Evolutionary conservation across 2,888 invertebrate genomes (phyloP), one percentile per base, ranked within the genome.

Genomic region (Marronus borbonicus): DNA sequence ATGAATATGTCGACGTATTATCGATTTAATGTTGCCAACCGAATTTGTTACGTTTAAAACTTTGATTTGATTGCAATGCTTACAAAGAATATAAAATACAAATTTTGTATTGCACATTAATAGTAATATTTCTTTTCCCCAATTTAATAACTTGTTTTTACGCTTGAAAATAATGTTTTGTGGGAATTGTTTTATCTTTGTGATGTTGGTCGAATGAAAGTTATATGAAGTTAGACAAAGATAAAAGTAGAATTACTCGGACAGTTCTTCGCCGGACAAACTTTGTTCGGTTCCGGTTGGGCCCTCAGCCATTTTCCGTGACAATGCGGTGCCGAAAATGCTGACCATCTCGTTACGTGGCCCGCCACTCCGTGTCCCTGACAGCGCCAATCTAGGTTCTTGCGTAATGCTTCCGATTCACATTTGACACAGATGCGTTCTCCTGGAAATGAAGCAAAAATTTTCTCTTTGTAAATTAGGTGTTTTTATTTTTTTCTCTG

Each of bases 301-400:
- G 85, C 86, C 66, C 96, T 92, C 66, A 94, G 89, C 97, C 97
- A 97, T 87, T 96, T 95, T 55, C 97, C 97, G 85, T 95, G 95
- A 88, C 97, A 97, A 84, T 96, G 95, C 0, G 95, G 94, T n/a
- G 94, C 94, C 66, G 95, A 93, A 49, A 97, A 91, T 50, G 96
- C 95, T 83, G 94, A 94, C 94, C 95, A 97, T 78, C 96, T 91
- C 12, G 96, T 96, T 80, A 93, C 91, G 78, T 93, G 91, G 0
- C 93, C 93, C 44, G 92, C 90, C 2, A 94, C 93, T 0, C 97
- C 97, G 87, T 97, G 96, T 0, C 97, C 97, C 80, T 94, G 93
- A 90, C 97, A 97, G 68, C 95, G 91, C 92, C 93, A 94, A 80
- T 94, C 93, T 39, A 94, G 88, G 79, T 92, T 92, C 62, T 93